Evolutionary conservation across 2,888 invertebrate genomes (phyloP), one percentile per base, ranked within the genome.

Genomic region (Pammene fasciana): DNA sequence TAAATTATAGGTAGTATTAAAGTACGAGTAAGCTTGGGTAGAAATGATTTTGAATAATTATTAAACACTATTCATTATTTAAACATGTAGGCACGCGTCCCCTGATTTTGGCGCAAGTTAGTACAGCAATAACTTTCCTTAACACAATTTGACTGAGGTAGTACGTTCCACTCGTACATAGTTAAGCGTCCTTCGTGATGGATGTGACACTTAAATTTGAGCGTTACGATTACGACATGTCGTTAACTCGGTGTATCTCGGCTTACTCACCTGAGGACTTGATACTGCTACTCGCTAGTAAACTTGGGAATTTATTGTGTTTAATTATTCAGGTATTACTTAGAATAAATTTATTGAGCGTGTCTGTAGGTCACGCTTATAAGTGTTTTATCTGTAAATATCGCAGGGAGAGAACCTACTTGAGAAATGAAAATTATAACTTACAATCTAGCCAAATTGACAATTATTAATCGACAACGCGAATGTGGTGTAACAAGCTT

Each of bases 121-220:
- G 46, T 46, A 46, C 9, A 46, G 46, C 46, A 46, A 46, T 46
- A 50, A 50, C 50, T 41, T 14, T 16, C 38, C 36, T 14, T 5
- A 16, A 55, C 64, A 55, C 64, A 65, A 65, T 65, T 45, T 54
- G 45, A 43, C 34, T 54, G 34, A 16, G 55, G 34, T 55, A 55
- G 50, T 65, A 65, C 62, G 54, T 11, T 16, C 48, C 26, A 10
- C 43, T 56, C 56, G 36, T 38, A 34, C 46, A 65, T 65, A 56
- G 65, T 70, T 65, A 70, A 70, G 65, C 54, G 65, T 65, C 54
- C 48, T 70, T n/a, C 36, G 71, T 72, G 73, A 74, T 72, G 73
- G 71, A 75, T 74, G 72, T 71, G 72, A 60, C 71, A 72, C 74
- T 76, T 74, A 75, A 74, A 75, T 75, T 76, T 75, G 74, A 76